A percentile compares a stretch with the other conserved stretches of the same genome.
These are phyloP conservation scores for Drosophila kepulauana DNA, from an alignment of 1,140 invertebrate genomes.

Conservation along the genomic window DNA sequence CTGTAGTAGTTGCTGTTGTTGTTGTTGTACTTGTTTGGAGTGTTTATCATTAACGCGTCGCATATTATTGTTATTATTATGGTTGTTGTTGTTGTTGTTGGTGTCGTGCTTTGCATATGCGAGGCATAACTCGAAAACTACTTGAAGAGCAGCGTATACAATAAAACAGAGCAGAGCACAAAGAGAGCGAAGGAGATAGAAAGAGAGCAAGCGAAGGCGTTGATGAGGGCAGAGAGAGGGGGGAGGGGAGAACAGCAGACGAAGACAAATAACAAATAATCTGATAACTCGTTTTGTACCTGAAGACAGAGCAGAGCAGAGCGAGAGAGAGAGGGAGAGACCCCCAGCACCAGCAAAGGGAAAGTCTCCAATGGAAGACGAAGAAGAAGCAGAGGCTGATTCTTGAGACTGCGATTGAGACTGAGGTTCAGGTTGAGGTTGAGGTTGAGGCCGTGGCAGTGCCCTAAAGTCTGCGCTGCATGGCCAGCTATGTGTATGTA, in stretches of 20 bases:
- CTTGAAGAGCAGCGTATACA: slow-evolving; percentile 63
- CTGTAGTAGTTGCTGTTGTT: slow-evolving; percentile 8
- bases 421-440: slow-evolving; percentile 22
- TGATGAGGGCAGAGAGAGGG: slow-evolving; percentile 21
- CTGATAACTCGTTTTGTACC: slow-evolving; percentile 84
- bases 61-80: slow-evolving; percentile 66
- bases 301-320: slow-evolving; percentile 34
- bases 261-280: slow-evolving; percentile 83
- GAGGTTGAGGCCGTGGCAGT: slow-evolving; percentile 60
- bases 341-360: slow-evolving; percentile 59
- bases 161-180: slow-evolving; percentile 33
- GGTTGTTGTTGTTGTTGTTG: slow-evolving; percentile 48
- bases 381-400: slow-evolving; percentile 5
- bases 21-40: slow-evolving; percentile 60
- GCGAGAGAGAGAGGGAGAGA: slow-evolving; percentile 1
- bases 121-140: slow-evolving; percentile 69
- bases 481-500: slow-evolving; percentile 16
- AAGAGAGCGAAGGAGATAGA: too few species aligned
- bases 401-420: not conserved
- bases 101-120: slow-evolving; percentile 77
- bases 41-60: slow-evolving; percentile 70
- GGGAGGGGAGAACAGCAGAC: slow-evolving; percentile 35
- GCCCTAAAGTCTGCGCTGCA: slow-evolving; percentile 80
- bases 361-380: slow-evolving; percentile 63
- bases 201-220: slow-evolving; percentile 11